Evolutionary conservation across 2,888 invertebrate genomes (phyloP).

Genomic region (Hemistola chrysoprasaria): DNA sequence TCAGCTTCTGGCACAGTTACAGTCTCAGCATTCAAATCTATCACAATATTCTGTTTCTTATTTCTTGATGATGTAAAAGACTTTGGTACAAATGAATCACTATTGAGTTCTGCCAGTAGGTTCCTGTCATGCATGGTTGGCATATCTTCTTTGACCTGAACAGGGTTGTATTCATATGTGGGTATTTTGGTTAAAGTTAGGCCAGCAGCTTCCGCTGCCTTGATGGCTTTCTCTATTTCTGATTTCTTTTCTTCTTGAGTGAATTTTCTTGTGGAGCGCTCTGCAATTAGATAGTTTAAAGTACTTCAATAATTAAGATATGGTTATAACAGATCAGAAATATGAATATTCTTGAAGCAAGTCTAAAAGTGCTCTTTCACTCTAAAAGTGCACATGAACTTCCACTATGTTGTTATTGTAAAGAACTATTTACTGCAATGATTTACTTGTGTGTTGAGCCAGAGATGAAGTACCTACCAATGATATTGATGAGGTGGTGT

Average conservation of each 20-base stretch:
- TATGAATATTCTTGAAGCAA: too few relatives aligned
- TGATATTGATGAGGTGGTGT: too few relatives aligned
- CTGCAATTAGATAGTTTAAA: too few relatives aligned
- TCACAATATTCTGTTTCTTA: conserved; percentile 87
- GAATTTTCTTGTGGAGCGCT: conserved; percentile 44
- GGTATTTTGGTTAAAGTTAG: conserved; percentile 77
- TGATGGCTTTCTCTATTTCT: conserved; percentile 73
- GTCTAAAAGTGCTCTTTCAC: too few relatives aligned
- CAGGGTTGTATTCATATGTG: conserved; percentile 73
- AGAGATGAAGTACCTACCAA: too few relatives aligned
- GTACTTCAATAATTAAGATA: too few relatives aligned
- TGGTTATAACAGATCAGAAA: too few relatives aligned
- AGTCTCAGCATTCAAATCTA: conserved; percentile 87
- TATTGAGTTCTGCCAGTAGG: conserved; percentile 86
- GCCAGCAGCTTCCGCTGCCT: conserved; percentile 76
- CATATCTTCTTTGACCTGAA: conserved; percentile 75
- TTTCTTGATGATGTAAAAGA: conserved; percentile 80
- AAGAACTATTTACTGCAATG: too few relatives aligned
- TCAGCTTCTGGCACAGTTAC: conserved; percentile 84
- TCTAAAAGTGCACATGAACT: too few relatives aligned
- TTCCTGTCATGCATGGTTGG: conserved; percentile 80
- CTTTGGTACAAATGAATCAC: conserved; percentile 85
- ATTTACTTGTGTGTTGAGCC: too few relatives aligned
- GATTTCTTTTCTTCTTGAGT: conserved; percentile 68
- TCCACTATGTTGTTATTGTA: too few relatives aligned